phyloP scores from a whole-genome alignment of 2,888 invertebrate genomes.

The Tethea ocularis region DNA sequence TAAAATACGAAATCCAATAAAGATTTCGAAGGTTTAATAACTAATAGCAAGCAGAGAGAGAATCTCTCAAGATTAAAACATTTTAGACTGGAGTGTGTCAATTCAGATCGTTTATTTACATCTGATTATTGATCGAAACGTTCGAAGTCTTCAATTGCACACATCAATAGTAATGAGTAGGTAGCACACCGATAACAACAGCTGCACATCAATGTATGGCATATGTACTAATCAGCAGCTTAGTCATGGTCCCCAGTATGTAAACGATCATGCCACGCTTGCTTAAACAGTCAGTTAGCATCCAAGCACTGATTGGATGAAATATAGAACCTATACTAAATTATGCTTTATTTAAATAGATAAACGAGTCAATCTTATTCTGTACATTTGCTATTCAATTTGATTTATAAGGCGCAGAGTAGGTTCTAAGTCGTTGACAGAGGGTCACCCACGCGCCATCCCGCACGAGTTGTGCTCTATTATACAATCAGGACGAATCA shows the following conservation, averaged over 20 bases:
- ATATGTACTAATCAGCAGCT: conserved; percentile 26
- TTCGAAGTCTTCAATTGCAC: too few relatives aligned
- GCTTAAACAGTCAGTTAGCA: conserved; percentile 48
- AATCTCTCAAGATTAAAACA: too few relatives aligned
- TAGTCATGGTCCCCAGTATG: conserved; percentile 39
- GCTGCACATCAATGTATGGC: conserved; percentile 21
- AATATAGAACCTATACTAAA: too few relatives aligned
- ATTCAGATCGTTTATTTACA: too few relatives aligned
- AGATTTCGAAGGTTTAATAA: not conserved
- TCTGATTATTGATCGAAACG: not conserved
- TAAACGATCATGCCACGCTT: conserved; percentile 41
- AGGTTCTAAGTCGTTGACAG: conserved; percentile 61
- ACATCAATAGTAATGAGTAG: conserved; percentile 10
- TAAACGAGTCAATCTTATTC: not conserved
- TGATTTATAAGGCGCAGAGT: conserved; percentile 51
- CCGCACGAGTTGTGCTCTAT: conserved; percentile 70
- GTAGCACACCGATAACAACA: conserved; percentile 1
- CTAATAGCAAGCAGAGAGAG: too few relatives aligned
- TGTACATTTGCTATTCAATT: conserved; percentile 29
- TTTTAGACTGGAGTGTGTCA: too few relatives aligned
- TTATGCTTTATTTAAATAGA: too few relatives aligned
- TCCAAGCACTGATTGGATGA: conserved; percentile 48
- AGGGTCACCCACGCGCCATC: conserved; percentile 76
- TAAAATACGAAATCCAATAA: not conserved
- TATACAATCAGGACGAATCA: conserved; percentile 81